Base-by-base conservation (phyloP, 1,140 invertebrate genomes). In the Sitobion miscanthi region DNA sequence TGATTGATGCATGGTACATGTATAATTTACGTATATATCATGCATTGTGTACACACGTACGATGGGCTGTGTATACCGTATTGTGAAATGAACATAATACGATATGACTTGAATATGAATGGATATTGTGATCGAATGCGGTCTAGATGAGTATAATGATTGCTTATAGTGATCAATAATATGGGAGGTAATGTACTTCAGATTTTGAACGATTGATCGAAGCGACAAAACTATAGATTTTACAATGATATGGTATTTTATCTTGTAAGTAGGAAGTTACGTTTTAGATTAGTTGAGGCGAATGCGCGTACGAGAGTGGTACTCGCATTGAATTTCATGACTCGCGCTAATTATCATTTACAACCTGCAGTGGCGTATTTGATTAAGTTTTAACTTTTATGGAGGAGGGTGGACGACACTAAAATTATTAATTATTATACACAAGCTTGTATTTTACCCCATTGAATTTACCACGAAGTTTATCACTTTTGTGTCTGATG, bases 1-100 rank as follows among this genome's bases (percentile, higher is more conserved):
- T 85, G 83, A 85, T 85, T 85, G 83, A 85, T 85, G 83, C 9
- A n/a, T 77, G n/a, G n/a, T n/a, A 77, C 62, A 69, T 62, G n/a
- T n/a, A 77, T n/a, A 77, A 77, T 83, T 42, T 8, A 38, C 77
- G 35, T 6, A 82, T 42, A 69, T 30, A 82, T n/a, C n/a, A 82
- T 35, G 69, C n/a, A 17, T 82, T n/a, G 30, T 77, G 20, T 11
- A 42, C 23, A 85, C 21, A 25, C 42, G 38, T 45, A 25, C 83
- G 38, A 45, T 25, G 20, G 83, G 42, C 25, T 45, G 8, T 85
- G 9, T 45, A 45, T 25, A 25, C 7, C 45, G 42, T 30, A 85
- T 85, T 42, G 42, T 45, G 21, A 85, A 85, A 85, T 85, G 38
- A 30, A 42, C 42, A 9, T 85, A 25, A 85, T 85, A 85, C 83